Percentiles rank a stretch among this genome's conserved stretches.
phyloP scores from a whole-genome alignment of 1,140 invertebrate genomes.

The Acyrthosiphon pisum region DNA sequence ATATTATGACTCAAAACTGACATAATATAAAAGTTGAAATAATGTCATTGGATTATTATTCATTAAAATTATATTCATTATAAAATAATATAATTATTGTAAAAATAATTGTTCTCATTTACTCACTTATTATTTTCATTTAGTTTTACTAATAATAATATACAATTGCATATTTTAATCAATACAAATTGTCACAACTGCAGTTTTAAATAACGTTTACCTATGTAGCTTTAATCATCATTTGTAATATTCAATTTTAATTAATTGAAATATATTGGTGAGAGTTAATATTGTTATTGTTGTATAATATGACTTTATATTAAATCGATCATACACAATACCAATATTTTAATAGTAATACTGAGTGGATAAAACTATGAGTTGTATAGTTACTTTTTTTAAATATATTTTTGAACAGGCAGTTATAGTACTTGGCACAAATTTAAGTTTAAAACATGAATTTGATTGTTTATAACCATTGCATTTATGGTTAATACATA shows the following conservation, averaged over 20 bases:
- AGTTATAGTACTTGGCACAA: too few relatives aligned
- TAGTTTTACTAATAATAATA: background rate
- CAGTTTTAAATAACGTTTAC: background rate
- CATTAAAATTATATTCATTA: background rate
- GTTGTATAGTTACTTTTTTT: background rate
- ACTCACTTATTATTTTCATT: background rate
- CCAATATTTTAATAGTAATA: background rate
- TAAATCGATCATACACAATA: background rate
- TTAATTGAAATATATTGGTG: background rate
- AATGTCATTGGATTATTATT: background rate
- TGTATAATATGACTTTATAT: background rate
- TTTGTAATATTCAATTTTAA: background rate
- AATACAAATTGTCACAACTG: background rate
- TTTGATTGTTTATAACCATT: too few relatives aligned
- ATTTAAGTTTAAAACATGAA: too few relatives aligned
- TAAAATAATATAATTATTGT: background rate
- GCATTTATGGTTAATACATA: too few relatives aligned
- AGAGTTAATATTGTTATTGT: too few relatives aligned
- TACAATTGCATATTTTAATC: background rate
- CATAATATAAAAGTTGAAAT: background rate
- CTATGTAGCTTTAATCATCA: background rate
- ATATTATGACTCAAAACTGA: slow-evolving; percentile 24
- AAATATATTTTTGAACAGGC: too few relatives aligned
- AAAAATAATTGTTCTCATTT: background rate
- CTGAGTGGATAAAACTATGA: background rate